Evolutionary conservation across 2,888 invertebrate genomes (phyloP), one percentile per base, ranked within the genome.

Genomic region (Hydrotaea cyrtoneurina): DNA sequence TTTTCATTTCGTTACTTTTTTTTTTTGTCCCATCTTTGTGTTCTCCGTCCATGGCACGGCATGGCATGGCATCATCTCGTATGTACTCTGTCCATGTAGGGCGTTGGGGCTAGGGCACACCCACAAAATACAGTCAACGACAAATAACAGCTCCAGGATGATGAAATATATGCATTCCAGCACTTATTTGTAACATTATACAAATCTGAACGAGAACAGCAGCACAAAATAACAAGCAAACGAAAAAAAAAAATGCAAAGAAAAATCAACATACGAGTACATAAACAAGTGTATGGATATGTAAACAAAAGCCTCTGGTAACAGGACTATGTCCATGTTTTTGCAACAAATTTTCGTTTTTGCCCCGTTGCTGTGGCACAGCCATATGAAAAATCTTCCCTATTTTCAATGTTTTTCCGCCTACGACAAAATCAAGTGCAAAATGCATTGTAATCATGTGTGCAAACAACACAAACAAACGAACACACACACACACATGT

Each of bases 361-460:
- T 53, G 21, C 17, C 7, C 15, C 31, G 53, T 76, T 36, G 36
- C 8, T 66, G 53, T 36, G n/a, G 39, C 55, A 62, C 62, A 69
- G 69, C 46, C 69, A 43, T 46, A 69, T 46, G 69, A 69, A 46
- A 69, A 23, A 69, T 69, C 69, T 19, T 69, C 46, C 69, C 69
- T 69, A 69, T 69, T 46, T 69, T 46, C 69, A 43, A 46, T 73
- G 50, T 78, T 75, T 73, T 77, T 19, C 79, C 74, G 55, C 77
- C 82, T 80, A 77, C 69, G 69, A 69, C 79, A 80, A 85, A 85
- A 82, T 85, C 85, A 85, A 85, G 85, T 82, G 85, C 85, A 80
- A 82, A 79, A 77, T 82, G 82, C 57, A 82, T 82, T 82, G 85
- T 80, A 85, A 80, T 82, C 79, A 82, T 71, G 55, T 77, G 57